Conservation (phyloP, 2,113 vertebrate species). For the Rhinolophus sinicus region DNA sequence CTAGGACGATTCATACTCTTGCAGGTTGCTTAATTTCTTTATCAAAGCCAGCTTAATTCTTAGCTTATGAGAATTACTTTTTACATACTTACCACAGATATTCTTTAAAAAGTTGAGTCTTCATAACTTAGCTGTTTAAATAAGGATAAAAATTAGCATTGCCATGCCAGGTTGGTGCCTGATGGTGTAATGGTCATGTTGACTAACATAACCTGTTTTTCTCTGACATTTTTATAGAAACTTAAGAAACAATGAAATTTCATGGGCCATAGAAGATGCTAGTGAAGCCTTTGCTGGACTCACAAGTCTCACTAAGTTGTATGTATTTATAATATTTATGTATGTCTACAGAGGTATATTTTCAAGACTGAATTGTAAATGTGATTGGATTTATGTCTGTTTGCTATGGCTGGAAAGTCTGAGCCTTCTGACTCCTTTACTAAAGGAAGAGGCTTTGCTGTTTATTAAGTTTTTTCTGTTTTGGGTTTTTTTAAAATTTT, state of each 20-base stretch:
- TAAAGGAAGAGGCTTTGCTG: slow-evolving; percentile 16
- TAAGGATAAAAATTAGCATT: not conserved
- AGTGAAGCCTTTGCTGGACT: slow-evolving; percentile 90
- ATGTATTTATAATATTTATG: slow-evolving; percentile 74
- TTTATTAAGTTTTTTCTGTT: not conserved
- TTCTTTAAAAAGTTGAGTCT: slow-evolving; percentile 29
- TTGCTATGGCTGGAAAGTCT: not conserved
- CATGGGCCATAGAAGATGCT: slow-evolving; percentile 92
- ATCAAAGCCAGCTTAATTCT: slow-evolving; percentile 68
- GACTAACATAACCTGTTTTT: slow-evolving; percentile 28
- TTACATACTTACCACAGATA: slow-evolving; percentile 29
- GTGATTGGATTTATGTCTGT: slow-evolving; percentile 34
- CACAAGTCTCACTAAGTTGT: slow-evolving; percentile 88
- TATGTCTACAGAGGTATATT: not conserved
- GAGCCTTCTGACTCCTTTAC: not conserved
- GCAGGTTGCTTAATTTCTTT: slow-evolving; percentile 74
- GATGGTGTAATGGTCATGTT: not conserved
- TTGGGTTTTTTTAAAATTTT: not conserved
- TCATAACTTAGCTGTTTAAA: slow-evolving; percentile 5
- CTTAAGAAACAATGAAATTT: slow-evolving; percentile 91
- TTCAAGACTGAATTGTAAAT: slow-evolving; percentile 20
- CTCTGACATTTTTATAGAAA: slow-evolving; percentile 84
- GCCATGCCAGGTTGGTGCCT: not conserved
- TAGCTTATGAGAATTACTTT: slow-evolving; percentile 48
- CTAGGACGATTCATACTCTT: slow-evolving; percentile 68